These are phyloP conservation scores for Synodontis membranacea DNA, from an alignment of 2,113 vertebrate genomes.

Conservation along the genomic window DNA sequence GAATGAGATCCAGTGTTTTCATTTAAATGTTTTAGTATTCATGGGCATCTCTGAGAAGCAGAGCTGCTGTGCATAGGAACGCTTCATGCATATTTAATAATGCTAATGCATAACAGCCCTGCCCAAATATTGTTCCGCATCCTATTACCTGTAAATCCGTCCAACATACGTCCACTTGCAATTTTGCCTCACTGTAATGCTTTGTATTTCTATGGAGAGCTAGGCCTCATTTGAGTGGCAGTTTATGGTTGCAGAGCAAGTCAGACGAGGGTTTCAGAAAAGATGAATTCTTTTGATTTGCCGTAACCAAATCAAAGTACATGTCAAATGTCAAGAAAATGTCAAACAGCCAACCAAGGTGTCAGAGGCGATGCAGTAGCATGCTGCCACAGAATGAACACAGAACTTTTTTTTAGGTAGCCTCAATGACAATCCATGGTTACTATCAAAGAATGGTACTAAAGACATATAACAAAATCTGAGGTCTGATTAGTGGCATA, in stretches of 20 bases:
- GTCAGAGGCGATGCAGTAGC: not conserved
- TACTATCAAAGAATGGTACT: not conserved
- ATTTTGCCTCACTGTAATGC: not conserved
- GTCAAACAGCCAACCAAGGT: not conserved
- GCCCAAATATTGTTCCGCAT: not conserved
- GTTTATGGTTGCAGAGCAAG: not conserved
- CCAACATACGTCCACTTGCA: not conserved
- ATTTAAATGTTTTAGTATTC: not conserved
- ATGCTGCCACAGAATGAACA: not conserved
- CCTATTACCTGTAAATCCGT: not conserved
- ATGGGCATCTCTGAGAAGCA: not conserved
- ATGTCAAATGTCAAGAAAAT: not conserved
- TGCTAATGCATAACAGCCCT: not conserved
- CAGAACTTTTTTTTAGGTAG: not conserved
- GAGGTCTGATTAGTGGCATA: not conserved
- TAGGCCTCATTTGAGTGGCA: not conserved
- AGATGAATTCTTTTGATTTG: not conserved
- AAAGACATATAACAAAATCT: not conserved
- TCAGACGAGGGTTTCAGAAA: not conserved
- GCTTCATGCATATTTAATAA: not conserved
- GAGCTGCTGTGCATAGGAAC: not conserved
- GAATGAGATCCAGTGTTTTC: too few species aligned
- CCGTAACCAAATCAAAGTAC: not conserved
- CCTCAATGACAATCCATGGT: not conserved
- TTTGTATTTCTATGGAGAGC: not conserved